Evolutionary conservation across 1,140 invertebrate genomes (phyloP).

Genomic region (Hirudo medicinalis): DNA sequence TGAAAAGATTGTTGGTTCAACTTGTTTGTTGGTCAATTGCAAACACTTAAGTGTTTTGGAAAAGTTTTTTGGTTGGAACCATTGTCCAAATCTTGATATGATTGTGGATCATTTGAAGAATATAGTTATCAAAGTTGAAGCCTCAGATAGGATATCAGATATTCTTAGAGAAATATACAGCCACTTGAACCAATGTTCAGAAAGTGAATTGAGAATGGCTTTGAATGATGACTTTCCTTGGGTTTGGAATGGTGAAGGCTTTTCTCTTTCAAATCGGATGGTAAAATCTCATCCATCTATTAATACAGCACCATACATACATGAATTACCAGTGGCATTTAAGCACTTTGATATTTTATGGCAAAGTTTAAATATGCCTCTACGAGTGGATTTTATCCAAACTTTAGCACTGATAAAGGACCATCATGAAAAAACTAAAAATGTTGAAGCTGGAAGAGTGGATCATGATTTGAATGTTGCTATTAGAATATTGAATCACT

Average conservation of each 20-base stretch:
- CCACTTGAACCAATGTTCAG: neutral
- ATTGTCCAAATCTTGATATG: neutral
- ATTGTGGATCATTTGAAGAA: conserved; percentile 5
- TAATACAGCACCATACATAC: conserved; percentile 10
- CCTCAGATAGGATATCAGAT: neutral
- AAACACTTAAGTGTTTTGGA: neutral
- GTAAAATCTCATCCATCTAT: neutral
- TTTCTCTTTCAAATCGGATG: neutral
- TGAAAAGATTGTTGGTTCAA: conserved; percentile 8
- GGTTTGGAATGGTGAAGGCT: conserved; percentile 15
- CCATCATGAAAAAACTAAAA: neutral
- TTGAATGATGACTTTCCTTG: neutral
- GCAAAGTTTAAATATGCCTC: neutral
- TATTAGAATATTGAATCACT: conserved; percentile 6
- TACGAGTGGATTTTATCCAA: neutral
- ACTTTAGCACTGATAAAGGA: neutral
- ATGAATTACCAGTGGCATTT: conserved; percentile 6
- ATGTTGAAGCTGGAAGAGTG: neutral
- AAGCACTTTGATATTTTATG: neutral
- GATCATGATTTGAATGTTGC: conserved; percentile 7
- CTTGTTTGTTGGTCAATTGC: neutral
- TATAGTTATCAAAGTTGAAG: neutral
- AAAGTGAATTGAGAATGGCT: no score
- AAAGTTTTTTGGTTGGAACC: conserved; percentile 12
- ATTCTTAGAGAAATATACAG: conserved; percentile 5